Conservation (phyloP, 2,797 vertebrate species). For the Falco novaeseelandiae region DNA sequence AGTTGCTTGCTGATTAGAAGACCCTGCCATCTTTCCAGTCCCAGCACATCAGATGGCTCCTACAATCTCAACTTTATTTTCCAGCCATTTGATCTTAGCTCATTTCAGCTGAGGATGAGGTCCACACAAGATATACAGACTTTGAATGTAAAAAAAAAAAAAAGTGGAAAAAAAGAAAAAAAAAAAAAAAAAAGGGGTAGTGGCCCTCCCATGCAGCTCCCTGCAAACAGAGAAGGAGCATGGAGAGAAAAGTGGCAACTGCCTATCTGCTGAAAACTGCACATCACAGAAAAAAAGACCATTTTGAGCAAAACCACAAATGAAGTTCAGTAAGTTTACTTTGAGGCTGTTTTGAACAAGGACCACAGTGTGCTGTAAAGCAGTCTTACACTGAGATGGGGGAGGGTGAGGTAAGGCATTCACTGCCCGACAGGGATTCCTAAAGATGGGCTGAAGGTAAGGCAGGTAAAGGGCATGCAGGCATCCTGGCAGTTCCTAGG, state of each 20-base stretch:
- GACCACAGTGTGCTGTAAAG: not conserved
- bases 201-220: not conserved
- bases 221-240: fast-evolving
- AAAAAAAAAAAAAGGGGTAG: not conserved
- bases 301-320: not conserved
- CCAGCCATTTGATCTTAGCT: not conserved
- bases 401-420: not conserved
- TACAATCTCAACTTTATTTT: not conserved
- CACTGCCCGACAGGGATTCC: not conserved
- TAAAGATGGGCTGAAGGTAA: not conserved
- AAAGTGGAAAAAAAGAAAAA: not conserved
- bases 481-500: not conserved
- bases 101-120: not conserved
- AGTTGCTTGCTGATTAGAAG: not conserved
- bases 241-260: not conserved
- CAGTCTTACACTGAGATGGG: not conserved
- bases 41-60: not conserved
- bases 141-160: not conserved
- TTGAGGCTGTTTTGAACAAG: not conserved
- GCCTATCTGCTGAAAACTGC: not conserved
- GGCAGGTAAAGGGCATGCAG: not conserved
- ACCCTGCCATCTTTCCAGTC: not conserved
- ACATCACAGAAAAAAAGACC: not conserved
- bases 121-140: not conserved
- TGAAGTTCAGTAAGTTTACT: not conserved